Evolutionary conservation across 2,797 vertebrate species (phyloP).

Genomic region (Menidia menidia): DNA sequence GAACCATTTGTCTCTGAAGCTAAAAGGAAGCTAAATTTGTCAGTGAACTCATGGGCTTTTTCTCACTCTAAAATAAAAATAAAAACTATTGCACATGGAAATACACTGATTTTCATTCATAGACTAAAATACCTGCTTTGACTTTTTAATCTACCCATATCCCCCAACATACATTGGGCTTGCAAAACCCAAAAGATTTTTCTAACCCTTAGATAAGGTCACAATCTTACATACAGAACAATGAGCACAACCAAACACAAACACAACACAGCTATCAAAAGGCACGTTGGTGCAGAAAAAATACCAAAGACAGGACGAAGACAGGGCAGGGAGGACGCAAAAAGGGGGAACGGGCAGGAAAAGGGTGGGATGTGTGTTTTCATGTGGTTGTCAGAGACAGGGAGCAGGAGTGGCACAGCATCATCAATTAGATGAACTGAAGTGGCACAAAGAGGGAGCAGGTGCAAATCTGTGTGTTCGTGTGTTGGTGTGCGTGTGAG

Average conservation of each 20-base stretch:
- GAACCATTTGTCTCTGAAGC: no score
- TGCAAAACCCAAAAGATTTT: conserved; percentile 49
- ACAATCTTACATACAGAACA: conserved; percentile 26
- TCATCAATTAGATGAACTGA: conserved; percentile 73
- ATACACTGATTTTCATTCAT: no score
- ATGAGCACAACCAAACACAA: conserved; percentile 26
- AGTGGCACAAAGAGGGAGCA: conserved; percentile 74
- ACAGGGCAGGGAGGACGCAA: conserved; percentile 35
- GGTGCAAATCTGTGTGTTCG: conserved; percentile 67
- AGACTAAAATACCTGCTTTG: conserved; percentile 24
- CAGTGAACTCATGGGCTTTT: no score
- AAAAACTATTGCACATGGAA: no score
- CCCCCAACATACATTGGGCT: conserved; percentile 37
- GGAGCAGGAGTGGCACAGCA: conserved; percentile 55
- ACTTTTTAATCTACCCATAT: conserved; percentile 35
- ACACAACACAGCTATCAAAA: conserved; percentile 38
- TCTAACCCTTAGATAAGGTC: conserved; percentile 61
- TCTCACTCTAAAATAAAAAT: no score
- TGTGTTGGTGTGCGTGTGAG: conserved; percentile 37
- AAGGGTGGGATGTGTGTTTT: conserved; percentile 14
- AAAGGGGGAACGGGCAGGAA: conserved; percentile 28
- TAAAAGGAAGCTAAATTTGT: no score
- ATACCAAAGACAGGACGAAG: conserved; percentile 42
- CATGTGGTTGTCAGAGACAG: conserved; percentile 27
- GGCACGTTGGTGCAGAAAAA: conserved; percentile 47